Percentiles rank a stretch among this genome's conserved stretches.
phyloP scores from a whole-genome alignment of 1,140 invertebrate species.

The Harpegnathos saltator region DNA sequence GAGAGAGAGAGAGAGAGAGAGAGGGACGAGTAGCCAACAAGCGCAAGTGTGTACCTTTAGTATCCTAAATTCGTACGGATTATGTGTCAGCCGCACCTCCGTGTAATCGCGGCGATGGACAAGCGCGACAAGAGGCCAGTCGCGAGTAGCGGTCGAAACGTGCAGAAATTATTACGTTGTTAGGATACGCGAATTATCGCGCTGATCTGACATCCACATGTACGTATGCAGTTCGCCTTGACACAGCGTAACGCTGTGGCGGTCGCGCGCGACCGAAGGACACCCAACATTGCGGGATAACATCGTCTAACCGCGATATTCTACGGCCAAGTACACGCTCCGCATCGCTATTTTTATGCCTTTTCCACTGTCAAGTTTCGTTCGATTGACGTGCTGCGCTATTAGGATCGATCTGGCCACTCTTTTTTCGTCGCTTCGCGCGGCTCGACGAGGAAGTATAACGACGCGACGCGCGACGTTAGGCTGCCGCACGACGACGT shows the following conservation, averaged over 20 bases:
- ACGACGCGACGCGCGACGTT: constrained; percentile 17
- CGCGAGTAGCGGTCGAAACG: constrained; percentile 5
- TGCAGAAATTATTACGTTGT: constrained; percentile 61
- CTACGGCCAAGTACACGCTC: constrained; percentile 74
- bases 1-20: neutral
- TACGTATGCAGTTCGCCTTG: constrained; percentile 74
- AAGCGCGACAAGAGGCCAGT: neutral
- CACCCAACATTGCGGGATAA: constrained; percentile 70
- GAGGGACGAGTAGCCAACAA: neutral
- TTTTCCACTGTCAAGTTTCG: constrained; percentile 60
- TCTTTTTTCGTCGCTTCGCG: constrained; percentile 57
- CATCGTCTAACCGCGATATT: constrained; percentile 71
- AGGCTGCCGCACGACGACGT: no score
- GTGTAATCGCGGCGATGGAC: neutral
- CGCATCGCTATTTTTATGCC: constrained; percentile 68
- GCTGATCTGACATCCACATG: constrained; percentile 66
- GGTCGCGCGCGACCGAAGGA: constrained; percentile 74
- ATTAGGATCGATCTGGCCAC: constrained; percentile 62
- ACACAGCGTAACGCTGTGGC: constrained; percentile 68
- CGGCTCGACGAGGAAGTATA: constrained; percentile 42
- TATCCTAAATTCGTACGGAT: constrained; percentile 20
- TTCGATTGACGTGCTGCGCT: constrained; percentile 63
- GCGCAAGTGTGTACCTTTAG: neutral
- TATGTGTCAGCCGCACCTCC: constrained; percentile 15
- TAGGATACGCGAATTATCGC: constrained; percentile 53